Evolutionary conservation across 64 coral and sea anemone species (phyloP).

Genomic region (Trachythela sp.): DNA sequence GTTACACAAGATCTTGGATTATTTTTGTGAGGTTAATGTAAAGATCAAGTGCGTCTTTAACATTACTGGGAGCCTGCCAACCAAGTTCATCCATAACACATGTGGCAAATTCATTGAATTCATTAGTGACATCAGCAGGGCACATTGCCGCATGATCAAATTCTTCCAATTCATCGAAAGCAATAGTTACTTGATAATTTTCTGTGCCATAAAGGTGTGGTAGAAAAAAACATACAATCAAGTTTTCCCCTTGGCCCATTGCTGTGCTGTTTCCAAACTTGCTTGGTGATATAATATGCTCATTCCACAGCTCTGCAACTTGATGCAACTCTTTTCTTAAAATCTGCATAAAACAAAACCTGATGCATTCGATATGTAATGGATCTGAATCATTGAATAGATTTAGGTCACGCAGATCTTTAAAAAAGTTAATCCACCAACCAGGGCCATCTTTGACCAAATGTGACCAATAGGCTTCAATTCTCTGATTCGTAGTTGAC

Average conservation of each 20-base stretch:
- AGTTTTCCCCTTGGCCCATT: not conserved
- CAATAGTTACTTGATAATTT: not conserved
- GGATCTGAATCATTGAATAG: not conserved
- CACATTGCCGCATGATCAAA: not conserved
- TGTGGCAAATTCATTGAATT: conserved; percentile 1
- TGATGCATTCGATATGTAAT: not conserved
- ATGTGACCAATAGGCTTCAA: conserved; percentile 7
- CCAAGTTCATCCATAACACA: not conserved
- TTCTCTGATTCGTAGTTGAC: not conserved
- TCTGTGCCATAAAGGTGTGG: conserved; percentile 11
- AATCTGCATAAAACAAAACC: not conserved
- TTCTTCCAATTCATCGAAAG: not conserved
- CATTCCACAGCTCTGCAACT: not conserved
- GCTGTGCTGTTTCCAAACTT: not conserved
- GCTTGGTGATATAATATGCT: not conserved
- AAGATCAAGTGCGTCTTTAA: not conserved
- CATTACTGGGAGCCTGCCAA: not conserved
- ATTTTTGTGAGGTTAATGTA: not conserved
- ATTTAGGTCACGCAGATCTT: not conserved
- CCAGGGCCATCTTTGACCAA: not conserved
- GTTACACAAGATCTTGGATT: not conserved
- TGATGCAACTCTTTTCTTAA: not conserved
- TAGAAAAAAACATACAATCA: not conserved
- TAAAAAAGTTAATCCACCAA: not conserved
- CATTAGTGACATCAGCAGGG: not conserved